These are phyloP conservation scores for Andricus quercusramuli DNA, from an alignment of 2,888 invertebrate species.

Conservation along the genomic window DNA sequence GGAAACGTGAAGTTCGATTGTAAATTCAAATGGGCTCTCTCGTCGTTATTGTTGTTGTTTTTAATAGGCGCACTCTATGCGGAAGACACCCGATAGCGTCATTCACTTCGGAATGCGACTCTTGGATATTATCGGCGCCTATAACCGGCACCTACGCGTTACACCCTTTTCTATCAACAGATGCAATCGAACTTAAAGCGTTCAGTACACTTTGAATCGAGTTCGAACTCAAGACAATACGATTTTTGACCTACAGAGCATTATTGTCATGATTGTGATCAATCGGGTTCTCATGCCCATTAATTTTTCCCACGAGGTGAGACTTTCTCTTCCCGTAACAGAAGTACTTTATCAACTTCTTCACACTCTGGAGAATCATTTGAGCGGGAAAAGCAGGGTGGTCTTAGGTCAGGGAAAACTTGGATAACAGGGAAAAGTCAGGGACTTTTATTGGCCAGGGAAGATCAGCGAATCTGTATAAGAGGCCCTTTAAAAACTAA, in stretches of 20 bases:
- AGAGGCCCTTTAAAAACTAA: too few species aligned
- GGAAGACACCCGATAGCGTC: conserved; percentile 56
- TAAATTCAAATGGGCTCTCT: conserved; percentile 7
- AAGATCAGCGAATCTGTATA: too few species aligned
- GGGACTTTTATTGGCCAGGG: too few species aligned
- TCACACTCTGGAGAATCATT: background rate
- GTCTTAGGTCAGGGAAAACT: too few species aligned
- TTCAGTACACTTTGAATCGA: conserved; percentile 14
- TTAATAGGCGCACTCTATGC: conserved; percentile 31
- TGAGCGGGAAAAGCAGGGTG: background rate
- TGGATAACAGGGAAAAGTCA: too few species aligned
- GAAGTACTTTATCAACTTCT: conserved; percentile 17
- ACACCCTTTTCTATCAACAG: conserved; percentile 44
- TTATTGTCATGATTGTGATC: conserved; percentile 17
- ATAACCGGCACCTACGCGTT: conserved; percentile 67
- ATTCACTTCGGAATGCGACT: conserved; percentile 57
- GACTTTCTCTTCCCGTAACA: conserved; percentile 25
- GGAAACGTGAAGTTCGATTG: background rate
- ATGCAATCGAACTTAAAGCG: conserved; percentile 33
- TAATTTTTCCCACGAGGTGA: conserved; percentile 5
- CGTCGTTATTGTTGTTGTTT: conserved; percentile 33
- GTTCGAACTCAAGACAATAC: conserved; percentile 32
- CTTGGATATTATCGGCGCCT: conserved; percentile 65
- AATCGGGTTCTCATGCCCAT: conserved; percentile 13
- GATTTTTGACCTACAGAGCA: conserved; percentile 13